Evolutionary conservation across 2,797 vertebrate species (phyloP), one percentile per base, ranked within the genome.

Genomic region (Sternarchorhynchus goeldii): DNA sequence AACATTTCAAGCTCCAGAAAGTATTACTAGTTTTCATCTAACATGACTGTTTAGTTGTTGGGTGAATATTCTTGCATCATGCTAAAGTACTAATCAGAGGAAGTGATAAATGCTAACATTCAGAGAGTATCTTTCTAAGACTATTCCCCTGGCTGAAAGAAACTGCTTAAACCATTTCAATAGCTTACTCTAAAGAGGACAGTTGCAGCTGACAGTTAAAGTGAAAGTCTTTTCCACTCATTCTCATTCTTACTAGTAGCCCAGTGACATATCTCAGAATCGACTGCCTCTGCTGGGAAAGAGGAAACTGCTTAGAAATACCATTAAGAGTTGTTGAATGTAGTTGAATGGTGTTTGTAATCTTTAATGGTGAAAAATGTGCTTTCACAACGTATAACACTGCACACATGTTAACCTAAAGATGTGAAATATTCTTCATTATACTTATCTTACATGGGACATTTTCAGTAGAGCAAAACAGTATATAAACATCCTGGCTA

Each of bases 301-400:
- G 75, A 4, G n/a, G 32, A 50, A 70, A 66, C 68, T 58, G n/a
- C 53, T 68, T 74, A 68, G 53, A 31, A 79, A 74, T 39, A 55
- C 31, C 59, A 2, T 31, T 74, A 64, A 79, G 72, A 74, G n/a
- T 73, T 67, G 45, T 50, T 50, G 45, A 50, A 50, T 50, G 45
- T 10, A 62, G 69, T 25, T 36, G 50, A 72, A 36, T 18, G 25
- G 17, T 25, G 36, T 32, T 20, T 67, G 73, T 32, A 72, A 53
- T 77, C 62, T 58, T 81, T 78, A 79, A 81, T 84, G 76, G 84
- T 80, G 80, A 69, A 85, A 79, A 82, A 53, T 76, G 74, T 82
- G 72, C 71, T 45, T 45, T 8, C 7, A 10, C 41, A 45, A 0
- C 41, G 10, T 45, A 45, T 0, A 45, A 8, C 41, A 45, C 10